A percentile compares a stretch with the other conserved stretches of the same genome.
phyloP scores from a whole-genome alignment of 2,113 vertebrate species.

The Lagopus muta region DNA sequence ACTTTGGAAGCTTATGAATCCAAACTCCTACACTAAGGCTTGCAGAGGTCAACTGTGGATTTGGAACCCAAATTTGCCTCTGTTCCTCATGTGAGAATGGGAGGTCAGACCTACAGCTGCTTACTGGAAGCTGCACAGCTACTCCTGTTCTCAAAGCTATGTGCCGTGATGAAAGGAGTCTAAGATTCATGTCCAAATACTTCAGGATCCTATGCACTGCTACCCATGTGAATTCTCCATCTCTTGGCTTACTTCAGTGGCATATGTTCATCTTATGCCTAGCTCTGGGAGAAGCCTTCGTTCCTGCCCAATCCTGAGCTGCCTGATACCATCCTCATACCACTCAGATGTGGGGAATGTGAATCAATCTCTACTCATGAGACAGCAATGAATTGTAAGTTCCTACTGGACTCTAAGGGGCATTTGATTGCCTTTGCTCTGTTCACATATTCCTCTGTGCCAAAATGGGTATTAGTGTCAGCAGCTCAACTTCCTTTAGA shows the following conservation, averaged over 20 bases:
- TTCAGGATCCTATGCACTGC: background rate
- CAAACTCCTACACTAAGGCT: background rate
- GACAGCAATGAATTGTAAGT: background rate
- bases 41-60: background rate
- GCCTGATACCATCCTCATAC: background rate
- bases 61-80: background rate
- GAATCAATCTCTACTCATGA: background rate
- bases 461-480: background rate
- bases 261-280: fast-evolving
- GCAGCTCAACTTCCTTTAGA: background rate
- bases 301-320: background rate
- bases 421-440: background rate
- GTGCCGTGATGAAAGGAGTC: background rate
- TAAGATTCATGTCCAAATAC: background rate
- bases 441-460: background rate
- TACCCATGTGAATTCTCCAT: background rate
- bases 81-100: background rate
- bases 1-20: constrained; percentile 4
- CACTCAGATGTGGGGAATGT: fast-evolving
- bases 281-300: background rate
- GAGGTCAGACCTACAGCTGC: background rate
- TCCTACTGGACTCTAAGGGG: background rate
- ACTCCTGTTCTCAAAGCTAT: background rate
- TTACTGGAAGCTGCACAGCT: background rate
- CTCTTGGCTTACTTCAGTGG: background rate